phyloP scores from a whole-genome alignment of 2,888 invertebrate genomes.

The Neoaliturus tenellus region DNA sequence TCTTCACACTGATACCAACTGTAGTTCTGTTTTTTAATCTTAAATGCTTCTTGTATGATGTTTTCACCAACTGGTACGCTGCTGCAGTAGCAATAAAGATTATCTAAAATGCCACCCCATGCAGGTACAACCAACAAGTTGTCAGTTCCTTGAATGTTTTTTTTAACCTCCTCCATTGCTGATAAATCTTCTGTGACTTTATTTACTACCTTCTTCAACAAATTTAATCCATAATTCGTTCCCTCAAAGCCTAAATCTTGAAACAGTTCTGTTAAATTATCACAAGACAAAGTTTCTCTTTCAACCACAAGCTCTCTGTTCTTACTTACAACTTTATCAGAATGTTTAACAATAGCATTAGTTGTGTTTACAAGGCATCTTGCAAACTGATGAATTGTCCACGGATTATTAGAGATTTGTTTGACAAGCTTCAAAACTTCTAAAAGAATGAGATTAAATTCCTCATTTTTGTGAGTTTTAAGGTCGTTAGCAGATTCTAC shows the following conservation, averaged over 20 bases:
- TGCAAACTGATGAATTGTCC: neutral
- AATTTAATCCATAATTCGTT: neutral
- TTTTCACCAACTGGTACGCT: too few relatives aligned
- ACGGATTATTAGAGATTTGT: neutral
- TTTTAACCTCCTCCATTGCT: neutral
- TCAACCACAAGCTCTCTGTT: neutral
- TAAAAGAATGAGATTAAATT: neutral
- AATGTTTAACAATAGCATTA: neutral
- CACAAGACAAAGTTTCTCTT: neutral
- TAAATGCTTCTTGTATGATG: too few relatives aligned
- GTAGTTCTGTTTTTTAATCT: too few relatives aligned
- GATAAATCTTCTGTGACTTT: neutral
- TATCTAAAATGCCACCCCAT: neutral
- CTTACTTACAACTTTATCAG: neutral
- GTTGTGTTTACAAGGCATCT: neutral
- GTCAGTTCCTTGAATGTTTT: neutral
- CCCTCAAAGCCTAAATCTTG: neutral
- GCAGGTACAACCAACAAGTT: neutral
- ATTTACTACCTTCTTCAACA: neutral
- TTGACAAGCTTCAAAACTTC: neutral
- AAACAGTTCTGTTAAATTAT: neutral
- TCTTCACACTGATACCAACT: too few relatives aligned
- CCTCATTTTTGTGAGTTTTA: neutral
- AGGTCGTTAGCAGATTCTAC: neutral
- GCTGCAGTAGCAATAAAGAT: neutral